Percentiles rank a stretch among this genome's conserved stretches.
Evolutionary conservation across 1,140 invertebrate species (phyloP).

Genomic region (Sarcophaga peregrina): DNA sequence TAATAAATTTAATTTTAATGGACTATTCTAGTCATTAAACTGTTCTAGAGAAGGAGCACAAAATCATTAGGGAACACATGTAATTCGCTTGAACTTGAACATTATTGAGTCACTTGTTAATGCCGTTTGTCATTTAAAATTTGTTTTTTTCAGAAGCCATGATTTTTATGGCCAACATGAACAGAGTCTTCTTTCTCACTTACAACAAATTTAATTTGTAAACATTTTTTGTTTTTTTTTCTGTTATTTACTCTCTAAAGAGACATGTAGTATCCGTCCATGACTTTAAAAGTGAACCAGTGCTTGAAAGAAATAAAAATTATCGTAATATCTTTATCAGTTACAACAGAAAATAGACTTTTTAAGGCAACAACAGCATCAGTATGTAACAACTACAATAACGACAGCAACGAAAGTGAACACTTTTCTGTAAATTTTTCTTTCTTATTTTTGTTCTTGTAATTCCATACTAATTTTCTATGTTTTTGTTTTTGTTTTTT

Average conservation of each 20-base stretch:
- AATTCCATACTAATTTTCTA: slow-evolving; percentile 30
- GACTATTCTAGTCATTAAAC: too few relatives aligned
- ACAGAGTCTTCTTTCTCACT: background rate
- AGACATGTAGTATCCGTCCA: background rate
- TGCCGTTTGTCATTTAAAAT: background rate
- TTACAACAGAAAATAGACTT: background rate
- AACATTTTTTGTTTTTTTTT: background rate
- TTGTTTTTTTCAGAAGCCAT: background rate
- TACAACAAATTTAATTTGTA: slow-evolving; percentile 20
- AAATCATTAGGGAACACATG: background rate
- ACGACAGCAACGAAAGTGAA: background rate
- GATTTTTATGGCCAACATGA: slow-evolving; percentile 12
- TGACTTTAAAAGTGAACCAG: too few relatives aligned
- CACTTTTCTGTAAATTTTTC: too few relatives aligned
- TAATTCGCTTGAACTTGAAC: background rate
- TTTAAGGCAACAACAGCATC: background rate
- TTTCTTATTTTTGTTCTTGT: background rate
- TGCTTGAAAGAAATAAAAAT: background rate
- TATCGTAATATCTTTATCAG: slow-evolving; percentile 2
- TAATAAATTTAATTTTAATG: too few relatives aligned
- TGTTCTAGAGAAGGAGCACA: too few relatives aligned
- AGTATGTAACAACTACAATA: background rate
- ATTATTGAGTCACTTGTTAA: background rate
- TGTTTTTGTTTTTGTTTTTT: slow-evolving; percentile 13
- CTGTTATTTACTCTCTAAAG: background rate